phyloP scores from a whole-genome alignment of 2,888 invertebrate genomes.

The Brachynemurus nebulosus region DNA sequence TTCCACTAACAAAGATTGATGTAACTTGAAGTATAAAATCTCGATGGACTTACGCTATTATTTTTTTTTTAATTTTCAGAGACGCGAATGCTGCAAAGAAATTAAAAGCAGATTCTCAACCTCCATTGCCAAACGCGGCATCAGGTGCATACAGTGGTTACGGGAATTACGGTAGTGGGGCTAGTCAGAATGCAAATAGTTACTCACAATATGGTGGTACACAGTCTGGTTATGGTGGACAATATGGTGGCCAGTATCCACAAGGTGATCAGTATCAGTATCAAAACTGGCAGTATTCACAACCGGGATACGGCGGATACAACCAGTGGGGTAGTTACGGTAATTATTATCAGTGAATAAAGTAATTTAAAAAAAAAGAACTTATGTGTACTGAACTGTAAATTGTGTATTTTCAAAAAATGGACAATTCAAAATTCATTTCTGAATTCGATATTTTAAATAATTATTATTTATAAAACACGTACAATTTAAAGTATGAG shows the following conservation, averaged over 20 bases:
- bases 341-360: conserved; percentile 22
- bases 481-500: too few relatives aligned
- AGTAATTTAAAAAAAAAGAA: too few relatives aligned
- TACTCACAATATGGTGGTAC: conserved; percentile 31
- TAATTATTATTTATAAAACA: too few relatives aligned
- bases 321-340: conserved; percentile 46
- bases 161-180: conserved; percentile 29
- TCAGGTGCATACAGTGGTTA: conserved; percentile 28
- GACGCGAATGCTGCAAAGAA: conserved; percentile 30
- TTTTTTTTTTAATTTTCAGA: too few relatives aligned
- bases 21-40: too few relatives aligned
- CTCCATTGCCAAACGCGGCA: conserved; percentile 26
- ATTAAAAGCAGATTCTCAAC: conserved; percentile 27
- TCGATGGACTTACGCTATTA: too few relatives aligned
- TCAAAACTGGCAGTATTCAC: conserved; percentile 44
- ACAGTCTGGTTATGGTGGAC: conserved; percentile 34
- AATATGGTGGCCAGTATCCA: conserved; percentile 36
- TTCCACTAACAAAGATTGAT: too few relatives aligned
- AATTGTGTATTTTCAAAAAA: too few relatives aligned
- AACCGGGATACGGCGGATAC: conserved; percentile 39
- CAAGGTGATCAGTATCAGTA: conserved; percentile 39
- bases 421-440: too few relatives aligned
- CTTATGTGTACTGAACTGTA: too few relatives aligned
- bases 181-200: conserved; percentile 21
- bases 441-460: too few relatives aligned